phyloP scores from a whole-genome alignment of 2,113 vertebrate species.

The Scatophagus argus region DNA sequence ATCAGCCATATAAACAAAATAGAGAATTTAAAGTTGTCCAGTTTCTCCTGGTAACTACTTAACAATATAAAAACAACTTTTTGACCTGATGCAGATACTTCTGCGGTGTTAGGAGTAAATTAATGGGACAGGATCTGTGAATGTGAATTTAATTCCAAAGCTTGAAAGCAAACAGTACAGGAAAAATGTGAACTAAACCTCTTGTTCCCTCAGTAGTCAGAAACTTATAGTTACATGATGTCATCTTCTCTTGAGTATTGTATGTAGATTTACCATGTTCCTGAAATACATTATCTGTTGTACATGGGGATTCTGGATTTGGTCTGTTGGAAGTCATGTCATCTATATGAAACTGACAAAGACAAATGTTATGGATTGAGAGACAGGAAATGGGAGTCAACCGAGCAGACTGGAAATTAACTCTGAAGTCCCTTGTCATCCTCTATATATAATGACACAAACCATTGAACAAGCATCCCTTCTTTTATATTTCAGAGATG shows the following conservation, averaged over 20 bases:
- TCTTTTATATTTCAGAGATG: background rate
- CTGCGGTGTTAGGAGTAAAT: background rate
- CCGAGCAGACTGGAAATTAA: background rate
- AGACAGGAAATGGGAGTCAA: background rate
- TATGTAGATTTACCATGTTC: background rate
- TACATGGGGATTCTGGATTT: background rate
- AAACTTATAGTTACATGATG: background rate
- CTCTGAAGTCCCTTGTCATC: background rate
- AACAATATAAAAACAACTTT: background rate
- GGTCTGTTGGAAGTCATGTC: background rate
- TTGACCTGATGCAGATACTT: background rate
- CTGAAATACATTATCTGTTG: background rate
- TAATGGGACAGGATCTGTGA: background rate
- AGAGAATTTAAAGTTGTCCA: slow-evolving; percentile 6
- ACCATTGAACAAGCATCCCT: background rate
- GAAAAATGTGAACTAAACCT: background rate
- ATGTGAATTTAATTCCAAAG: background rate
- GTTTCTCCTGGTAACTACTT: slow-evolving; percentile 2
- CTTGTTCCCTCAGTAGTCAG: background rate
- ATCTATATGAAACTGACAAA: background rate
- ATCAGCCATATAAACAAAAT: slow-evolving; percentile 1
- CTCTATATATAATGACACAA: background rate
- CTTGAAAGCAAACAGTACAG: background rate
- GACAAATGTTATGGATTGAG: background rate
- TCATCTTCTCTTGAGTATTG: background rate